These are phyloP conservation scores for Nylanderia fulva DNA, from an alignment of 1,140 invertebrate species.

Conservation along the genomic window DNA sequence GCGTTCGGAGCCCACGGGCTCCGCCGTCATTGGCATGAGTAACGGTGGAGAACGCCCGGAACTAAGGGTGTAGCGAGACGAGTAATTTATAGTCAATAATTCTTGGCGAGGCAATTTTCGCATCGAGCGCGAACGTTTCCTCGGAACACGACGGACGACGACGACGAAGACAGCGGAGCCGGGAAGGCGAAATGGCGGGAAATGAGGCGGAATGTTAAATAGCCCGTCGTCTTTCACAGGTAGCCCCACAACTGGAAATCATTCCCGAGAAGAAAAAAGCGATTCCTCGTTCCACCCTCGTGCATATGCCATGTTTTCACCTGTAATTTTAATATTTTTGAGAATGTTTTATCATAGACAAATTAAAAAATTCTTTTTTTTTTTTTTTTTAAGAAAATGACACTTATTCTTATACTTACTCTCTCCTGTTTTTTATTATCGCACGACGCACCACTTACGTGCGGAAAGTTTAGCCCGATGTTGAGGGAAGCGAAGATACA, in stretches of 20 bases:
- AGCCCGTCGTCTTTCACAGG: slow-evolving; percentile 67
- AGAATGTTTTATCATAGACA: too few species aligned
- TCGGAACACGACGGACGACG: slow-evolving; percentile 58
- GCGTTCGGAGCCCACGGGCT: slow-evolving; percentile 53
- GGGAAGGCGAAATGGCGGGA: slow-evolving; percentile 68
- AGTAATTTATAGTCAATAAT: slow-evolving; percentile 84
- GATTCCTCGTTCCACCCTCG: slow-evolving; percentile 30
- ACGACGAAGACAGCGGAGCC: neutral
- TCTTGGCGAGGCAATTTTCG: slow-evolving; percentile 81
- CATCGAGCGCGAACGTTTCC: slow-evolving; percentile 78
- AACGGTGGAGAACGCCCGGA: slow-evolving; percentile 71
- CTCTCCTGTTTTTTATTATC: slow-evolving; percentile 69
- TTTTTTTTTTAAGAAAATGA: too few species aligned
- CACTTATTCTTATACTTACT: neutral
- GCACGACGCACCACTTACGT: slow-evolving; percentile 70
- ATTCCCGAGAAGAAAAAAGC: slow-evolving; percentile 29
- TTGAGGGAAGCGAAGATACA: slow-evolving; percentile 69
- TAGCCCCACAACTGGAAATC: slow-evolving; percentile 60
- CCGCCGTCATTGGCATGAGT: slow-evolving; percentile 80
- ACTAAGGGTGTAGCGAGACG: slow-evolving; percentile 71
- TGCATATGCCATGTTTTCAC: neutral
- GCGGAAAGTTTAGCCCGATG: slow-evolving; percentile 73
- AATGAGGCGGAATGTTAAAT: slow-evolving; percentile 81
- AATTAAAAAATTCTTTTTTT: too few species aligned
- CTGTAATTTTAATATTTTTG: too few species aligned